Conservation (phyloP, 2,113 vertebrate species). For the Alligator mississippiensis region DNA sequence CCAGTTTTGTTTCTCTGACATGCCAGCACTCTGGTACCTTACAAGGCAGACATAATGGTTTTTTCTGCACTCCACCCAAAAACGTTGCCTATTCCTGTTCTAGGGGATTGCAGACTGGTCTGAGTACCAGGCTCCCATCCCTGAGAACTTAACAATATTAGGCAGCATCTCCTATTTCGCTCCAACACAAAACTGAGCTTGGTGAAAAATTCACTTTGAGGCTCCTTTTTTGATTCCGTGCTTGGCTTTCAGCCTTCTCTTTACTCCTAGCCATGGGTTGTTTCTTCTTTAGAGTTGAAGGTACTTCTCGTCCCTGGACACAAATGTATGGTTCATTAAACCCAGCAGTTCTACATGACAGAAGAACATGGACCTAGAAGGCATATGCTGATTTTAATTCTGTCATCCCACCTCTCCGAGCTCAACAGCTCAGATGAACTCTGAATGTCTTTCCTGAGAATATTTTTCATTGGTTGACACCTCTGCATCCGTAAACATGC, state of each 20-base stretch:
- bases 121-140: background rate
- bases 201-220: background rate
- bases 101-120: background rate
- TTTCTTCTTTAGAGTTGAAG: background rate
- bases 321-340: background rate
- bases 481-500: background rate
- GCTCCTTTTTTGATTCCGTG: slow-evolving; percentile 15
- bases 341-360: background rate
- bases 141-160: background rate
- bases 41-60: too few species aligned
- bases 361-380: background rate
- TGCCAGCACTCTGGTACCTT: too few species aligned
- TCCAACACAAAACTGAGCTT: background rate
- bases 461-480: background rate
- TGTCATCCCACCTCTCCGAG: background rate
- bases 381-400: background rate
- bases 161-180: background rate
- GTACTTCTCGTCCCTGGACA: background rate
- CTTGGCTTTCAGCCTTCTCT: background rate
- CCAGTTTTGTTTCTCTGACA: too few species aligned
- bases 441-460: background rate
- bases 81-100: too few species aligned
- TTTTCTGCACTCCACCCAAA: too few species aligned
- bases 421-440: background rate
- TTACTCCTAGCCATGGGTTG: background rate